A percentile compares a stretch with the other conserved stretches of the same genome.
Conservation (phyloP, 1,140 invertebrate species). For the Leucophenga varia region DNA sequence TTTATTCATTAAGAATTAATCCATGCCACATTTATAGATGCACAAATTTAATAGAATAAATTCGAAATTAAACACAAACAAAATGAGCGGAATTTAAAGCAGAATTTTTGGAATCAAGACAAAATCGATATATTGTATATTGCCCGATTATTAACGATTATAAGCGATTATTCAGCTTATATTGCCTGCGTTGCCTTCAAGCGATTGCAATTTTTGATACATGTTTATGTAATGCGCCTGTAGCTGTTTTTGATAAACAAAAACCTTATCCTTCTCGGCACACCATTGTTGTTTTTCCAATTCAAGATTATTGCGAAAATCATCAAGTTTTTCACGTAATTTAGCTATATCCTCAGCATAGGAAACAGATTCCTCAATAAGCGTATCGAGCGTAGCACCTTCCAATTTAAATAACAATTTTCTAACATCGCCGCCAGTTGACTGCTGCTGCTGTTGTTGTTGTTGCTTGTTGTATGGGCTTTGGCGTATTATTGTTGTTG, state of each 20-base stretch:
- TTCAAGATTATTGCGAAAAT: conserved; percentile 46
- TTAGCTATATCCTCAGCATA: conserved; percentile 52
- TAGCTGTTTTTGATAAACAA: conserved; percentile 48
- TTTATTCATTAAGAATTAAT: too few species aligned
- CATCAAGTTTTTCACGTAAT: conserved; percentile 42
- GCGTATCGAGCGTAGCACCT: conserved; percentile 38
- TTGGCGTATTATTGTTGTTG: conserved; percentile 3
- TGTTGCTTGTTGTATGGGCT: conserved; percentile 25
- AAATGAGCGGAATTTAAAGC: too few species aligned
- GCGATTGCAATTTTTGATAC: conserved; percentile 51
- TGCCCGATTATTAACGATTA: too few species aligned
- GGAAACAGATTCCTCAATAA: conserved; percentile 48
- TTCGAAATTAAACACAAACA: too few species aligned
- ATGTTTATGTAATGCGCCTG: conserved; percentile 53
- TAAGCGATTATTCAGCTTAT: conserved; percentile 21
- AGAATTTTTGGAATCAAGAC: too few species aligned
- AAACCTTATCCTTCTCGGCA: conserved; percentile 48
- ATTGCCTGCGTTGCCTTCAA: conserved; percentile 25
- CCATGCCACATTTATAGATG: too few species aligned
- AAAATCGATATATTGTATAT: too few species aligned
- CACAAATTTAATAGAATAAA: too few species aligned
- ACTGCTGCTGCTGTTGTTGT: conserved; percentile 29
- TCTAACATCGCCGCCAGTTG: not conserved
- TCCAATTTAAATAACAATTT: conserved; percentile 15
- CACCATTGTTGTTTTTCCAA: conserved; percentile 51